Percentiles rank a stretch among this genome's conserved stretches.
Evolutionary conservation across 1,140 invertebrate species (phyloP).

Genomic region (Glomeris maerens): DNA sequence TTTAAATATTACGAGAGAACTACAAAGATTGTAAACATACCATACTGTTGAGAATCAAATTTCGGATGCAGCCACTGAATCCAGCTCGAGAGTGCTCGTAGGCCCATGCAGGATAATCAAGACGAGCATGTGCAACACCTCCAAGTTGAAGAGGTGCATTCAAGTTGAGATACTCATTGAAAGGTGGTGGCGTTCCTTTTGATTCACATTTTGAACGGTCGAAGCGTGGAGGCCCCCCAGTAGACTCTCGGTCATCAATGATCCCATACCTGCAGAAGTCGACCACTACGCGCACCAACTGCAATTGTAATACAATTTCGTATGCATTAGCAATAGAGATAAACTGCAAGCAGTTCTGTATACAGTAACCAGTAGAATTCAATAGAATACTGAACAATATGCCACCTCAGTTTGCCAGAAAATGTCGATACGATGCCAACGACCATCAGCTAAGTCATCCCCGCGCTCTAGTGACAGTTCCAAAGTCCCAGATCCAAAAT

Average conservation of each 20-base stretch:
- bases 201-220: conserved; percentile 78
- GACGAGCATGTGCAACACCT: conserved; percentile 69
- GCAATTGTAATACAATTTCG: neutral
- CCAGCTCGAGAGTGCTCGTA: conserved; percentile 71
- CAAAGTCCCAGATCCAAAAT: conserved; percentile 87
- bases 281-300: conserved; percentile 64
- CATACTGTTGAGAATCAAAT: conserved; percentile 89
- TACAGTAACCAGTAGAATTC: too few relatives aligned
- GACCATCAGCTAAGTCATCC: conserved; percentile 73
- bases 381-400: neutral
- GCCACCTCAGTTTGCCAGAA: conserved; percentile 79
- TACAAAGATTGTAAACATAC: conserved; percentile 24
- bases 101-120: conserved; percentile 66
- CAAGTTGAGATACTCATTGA: conserved; percentile 92
- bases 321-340: neutral
- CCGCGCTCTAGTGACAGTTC: conserved; percentile 77
- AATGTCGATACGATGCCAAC: conserved; percentile 90
- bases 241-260: conserved; percentile 69
- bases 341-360: neutral
- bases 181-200: conserved; percentile 71
- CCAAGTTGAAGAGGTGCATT: conserved; percentile 89
- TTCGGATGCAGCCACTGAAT: conserved; percentile 89
- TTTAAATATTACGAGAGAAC: neutral
- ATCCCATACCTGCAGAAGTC: conserved; percentile 78
- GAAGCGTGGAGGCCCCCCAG: conserved; percentile 56